A percentile compares a stretch with the other conserved stretches of the same genome.
These are phyloP conservation scores for Coelogynopora nodosa DNA, from an alignment of 2,888 invertebrate genomes.

Conservation along the genomic window DNA sequence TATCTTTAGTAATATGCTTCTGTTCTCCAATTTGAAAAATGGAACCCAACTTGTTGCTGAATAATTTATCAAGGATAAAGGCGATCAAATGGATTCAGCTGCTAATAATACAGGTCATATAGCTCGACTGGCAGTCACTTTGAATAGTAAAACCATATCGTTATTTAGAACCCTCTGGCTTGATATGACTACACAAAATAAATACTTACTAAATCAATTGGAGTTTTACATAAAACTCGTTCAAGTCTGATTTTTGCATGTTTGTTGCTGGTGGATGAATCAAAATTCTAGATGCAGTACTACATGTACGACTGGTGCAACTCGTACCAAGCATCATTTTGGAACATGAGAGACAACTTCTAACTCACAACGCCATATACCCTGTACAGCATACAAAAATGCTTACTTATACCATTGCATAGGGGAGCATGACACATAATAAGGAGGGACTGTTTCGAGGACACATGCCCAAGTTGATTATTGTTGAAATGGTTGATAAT, in stretches of 20 bases:
- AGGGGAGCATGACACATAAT: background rate
- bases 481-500: slow-evolving; percentile 30
- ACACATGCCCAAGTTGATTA: slow-evolving; percentile 26
- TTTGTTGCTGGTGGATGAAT: background rate
- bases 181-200: background rate
- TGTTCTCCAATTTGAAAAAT: slow-evolving; percentile 15
- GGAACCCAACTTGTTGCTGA: background rate
- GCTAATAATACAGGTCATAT: background rate
- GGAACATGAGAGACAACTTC: background rate
- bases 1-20: slow-evolving; percentile 1
- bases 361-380: slow-evolving; percentile 14
- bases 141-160: background rate
- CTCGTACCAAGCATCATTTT: background rate
- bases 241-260: slow-evolving; percentile 4
- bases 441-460: background rate
- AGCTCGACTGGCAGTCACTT: background rate
- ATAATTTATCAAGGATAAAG: background rate
- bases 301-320: background rate
- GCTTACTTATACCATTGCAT: background rate
- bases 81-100: background rate
- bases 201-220: background rate
- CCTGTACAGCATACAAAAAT: slow-evolving; percentile 3
- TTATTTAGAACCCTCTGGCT: background rate
- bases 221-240: too few relatives aligned
- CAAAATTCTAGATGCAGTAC: slow-evolving; percentile 27